Percentiles rank a stretch among this genome's conserved stretches.
Evolutionary conservation across 2,113 vertebrate species (phyloP).

Genomic region (Psittacus erithacus): DNA sequence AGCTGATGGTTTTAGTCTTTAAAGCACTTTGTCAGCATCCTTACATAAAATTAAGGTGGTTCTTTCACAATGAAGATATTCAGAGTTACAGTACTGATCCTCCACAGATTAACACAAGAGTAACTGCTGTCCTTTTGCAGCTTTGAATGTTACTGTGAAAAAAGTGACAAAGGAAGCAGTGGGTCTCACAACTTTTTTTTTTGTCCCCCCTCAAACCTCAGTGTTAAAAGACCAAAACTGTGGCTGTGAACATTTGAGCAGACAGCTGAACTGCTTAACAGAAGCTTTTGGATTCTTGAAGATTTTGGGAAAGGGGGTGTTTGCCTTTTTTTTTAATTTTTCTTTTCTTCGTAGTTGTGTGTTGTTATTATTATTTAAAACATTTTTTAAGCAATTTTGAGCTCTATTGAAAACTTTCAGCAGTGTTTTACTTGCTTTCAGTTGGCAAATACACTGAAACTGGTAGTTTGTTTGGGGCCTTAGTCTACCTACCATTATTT

Average conservation of each 20-base stretch:
- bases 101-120: neutral
- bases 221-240: neutral
- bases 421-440: neutral
- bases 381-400: neutral
- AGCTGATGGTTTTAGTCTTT: neutral
- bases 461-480: neutral
- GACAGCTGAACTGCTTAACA: neutral
- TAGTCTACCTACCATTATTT: neutral
- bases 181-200: neutral
- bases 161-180: neutral
- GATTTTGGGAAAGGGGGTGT: neutral
- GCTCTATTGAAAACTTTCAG: neutral
- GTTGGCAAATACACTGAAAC: neutral
- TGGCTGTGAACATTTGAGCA: neutral
- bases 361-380: neutral
- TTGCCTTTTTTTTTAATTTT: neutral
- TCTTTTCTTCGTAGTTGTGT: neutral
- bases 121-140: neutral
- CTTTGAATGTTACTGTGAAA: neutral
- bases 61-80: neutral
- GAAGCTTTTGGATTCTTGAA: neutral
- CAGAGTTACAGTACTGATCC: neutral
- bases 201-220: neutral
- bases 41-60: neutral
- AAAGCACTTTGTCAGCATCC: neutral